Evolutionary conservation across 2,888 invertebrate species (phyloP).

Genomic region (Phytoseiulus persimilis): DNA sequence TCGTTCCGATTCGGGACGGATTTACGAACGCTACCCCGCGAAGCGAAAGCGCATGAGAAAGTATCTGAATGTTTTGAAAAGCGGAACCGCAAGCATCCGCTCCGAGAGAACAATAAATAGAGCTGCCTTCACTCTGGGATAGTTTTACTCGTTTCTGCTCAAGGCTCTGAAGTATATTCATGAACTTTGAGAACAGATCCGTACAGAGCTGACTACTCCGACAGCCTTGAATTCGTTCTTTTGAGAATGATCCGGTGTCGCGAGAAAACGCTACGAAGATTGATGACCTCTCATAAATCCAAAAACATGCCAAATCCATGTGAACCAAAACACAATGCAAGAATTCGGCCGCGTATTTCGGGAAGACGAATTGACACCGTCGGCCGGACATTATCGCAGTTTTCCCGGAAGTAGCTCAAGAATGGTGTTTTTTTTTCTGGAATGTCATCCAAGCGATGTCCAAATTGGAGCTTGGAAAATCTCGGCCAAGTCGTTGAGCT

Average conservation of each 20-base stretch:
- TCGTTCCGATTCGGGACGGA: not conserved
- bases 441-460: no score
- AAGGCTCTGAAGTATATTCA: not conserved
- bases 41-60: no score
- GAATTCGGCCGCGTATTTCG: no score
- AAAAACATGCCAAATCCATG: no score
- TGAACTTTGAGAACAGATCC: not conserved
- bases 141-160: not conserved
- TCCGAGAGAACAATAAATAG: not conserved
- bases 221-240: not conserved
- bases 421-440: no score
- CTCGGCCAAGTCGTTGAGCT: no score
- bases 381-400: no score
- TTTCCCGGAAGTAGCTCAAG: no score
- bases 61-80: not conserved
- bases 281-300: not conserved
- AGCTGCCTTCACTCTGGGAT: not conserved
- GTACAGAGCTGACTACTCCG: not conserved
- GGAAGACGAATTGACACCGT: no score
- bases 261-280: not conserved
- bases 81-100: not conserved
- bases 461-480: no score
- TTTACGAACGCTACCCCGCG: not conserved
- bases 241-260: not conserved
- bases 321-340: no score